Evolutionary conservation across 2,888 invertebrate species (phyloP).

Genomic region (Eulithis testata): DNA sequence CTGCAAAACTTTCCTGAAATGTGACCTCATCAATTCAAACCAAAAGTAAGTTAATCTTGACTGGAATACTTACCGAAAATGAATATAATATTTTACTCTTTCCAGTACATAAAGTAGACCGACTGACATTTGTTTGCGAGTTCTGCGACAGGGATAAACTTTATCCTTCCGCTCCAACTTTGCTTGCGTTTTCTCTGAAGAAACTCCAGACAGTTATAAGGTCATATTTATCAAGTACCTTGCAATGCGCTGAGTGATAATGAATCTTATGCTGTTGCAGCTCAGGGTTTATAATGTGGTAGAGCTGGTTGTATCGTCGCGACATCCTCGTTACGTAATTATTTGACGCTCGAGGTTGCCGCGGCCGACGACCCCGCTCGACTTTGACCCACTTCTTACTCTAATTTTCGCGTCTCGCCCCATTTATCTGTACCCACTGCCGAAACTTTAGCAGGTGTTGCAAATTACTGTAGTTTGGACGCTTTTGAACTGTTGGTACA

Average conservation of each 20-base stretch:
- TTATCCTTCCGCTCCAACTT: conserved; percentile 46
- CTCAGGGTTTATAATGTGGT: conserved; percentile 45
- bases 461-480: conserved; percentile 28
- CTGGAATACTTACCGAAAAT: conserved; percentile 32
- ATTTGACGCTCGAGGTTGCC: conserved; percentile 66
- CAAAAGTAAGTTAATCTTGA: conserved; percentile 58
- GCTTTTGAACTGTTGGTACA: conserved; percentile 6
- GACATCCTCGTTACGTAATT: conserved; percentile 76
- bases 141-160: conserved; percentile 48
- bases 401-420: conserved; percentile 79
- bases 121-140: conserved; percentile 48
- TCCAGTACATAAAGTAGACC: conserved; percentile 41
- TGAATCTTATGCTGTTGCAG: conserved; percentile 42
- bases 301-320: conserved; percentile 52
- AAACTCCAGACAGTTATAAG: conserved; percentile 53
- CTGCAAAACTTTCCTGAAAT: conserved; percentile 54
- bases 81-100: conserved; percentile 41
- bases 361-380: conserved; percentile 74
- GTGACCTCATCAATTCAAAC: conserved; percentile 50
- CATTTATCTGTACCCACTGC: conserved; percentile 55
- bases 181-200: conserved; percentile 47
- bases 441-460: conserved; percentile 48
- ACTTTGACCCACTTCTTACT: conserved; percentile 82
- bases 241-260: conserved; percentile 39
- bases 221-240: conserved; percentile 48